Evolutionary conservation across 2,888 invertebrate genomes (phyloP).

Genomic region (Pyrgus malvae): DNA sequence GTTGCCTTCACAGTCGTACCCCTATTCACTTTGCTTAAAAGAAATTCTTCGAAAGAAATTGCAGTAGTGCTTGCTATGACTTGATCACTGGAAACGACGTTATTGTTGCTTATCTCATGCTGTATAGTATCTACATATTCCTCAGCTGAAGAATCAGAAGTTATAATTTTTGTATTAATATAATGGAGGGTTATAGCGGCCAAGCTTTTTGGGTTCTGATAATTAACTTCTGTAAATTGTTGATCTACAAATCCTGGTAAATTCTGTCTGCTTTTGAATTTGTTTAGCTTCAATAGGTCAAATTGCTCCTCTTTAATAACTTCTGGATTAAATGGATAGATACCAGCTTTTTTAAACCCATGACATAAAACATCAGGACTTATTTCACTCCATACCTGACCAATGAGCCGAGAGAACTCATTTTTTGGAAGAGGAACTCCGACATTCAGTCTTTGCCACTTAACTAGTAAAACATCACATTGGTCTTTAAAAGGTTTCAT

Average conservation of each 20-base stretch:
- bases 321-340: slow-evolving; percentile 35
- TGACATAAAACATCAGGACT: slow-evolving; percentile 31
- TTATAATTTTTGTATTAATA: not conserved
- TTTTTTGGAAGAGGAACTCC: slow-evolving; percentile 33
- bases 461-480: slow-evolving; percentile 35
- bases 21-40: slow-evolving; percentile 33
- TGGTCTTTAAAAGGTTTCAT: slow-evolving; percentile 39
- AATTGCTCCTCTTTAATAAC: slow-evolving; percentile 30
- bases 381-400: slow-evolving; percentile 35
- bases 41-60: slow-evolving; percentile 34
- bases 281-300: slow-evolving; percentile 26
- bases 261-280: slow-evolving; percentile 26
- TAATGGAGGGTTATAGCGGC: not conserved
- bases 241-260: no score
- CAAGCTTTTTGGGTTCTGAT: not conserved
- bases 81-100: slow-evolving; percentile 14
- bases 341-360: slow-evolving; percentile 41
- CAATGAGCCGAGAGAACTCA: slow-evolving; percentile 36
- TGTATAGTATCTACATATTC: not conserved
- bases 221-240: not conserved
- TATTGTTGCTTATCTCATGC: not conserved
- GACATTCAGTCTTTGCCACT: slow-evolving; percentile 37
- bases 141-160: not conserved
- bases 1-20: slow-evolving; percentile 28
- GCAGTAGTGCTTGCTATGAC: not conserved